These are phyloP conservation scores for Aulostomus chinensis DNA, from an alignment of 2,797 vertebrate species.

Conservation along the genomic window DNA sequence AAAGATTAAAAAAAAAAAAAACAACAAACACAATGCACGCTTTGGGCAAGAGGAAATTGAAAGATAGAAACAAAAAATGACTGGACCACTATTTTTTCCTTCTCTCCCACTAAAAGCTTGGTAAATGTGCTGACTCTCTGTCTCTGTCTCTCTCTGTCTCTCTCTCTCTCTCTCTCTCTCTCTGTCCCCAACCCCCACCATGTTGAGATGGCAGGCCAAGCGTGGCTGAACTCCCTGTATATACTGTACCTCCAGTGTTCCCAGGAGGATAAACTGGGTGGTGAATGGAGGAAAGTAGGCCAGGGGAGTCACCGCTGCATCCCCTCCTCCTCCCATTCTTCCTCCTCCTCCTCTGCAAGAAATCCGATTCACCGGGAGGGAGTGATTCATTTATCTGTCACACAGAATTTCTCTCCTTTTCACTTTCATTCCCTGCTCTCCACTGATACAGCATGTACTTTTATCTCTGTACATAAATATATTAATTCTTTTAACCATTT, in stretches of 20 bases:
- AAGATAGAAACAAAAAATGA: slow-evolving; percentile 43
- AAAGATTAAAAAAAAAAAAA: slow-evolving; percentile 1
- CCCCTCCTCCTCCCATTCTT: slow-evolving; percentile 6
- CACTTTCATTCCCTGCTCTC: slow-evolving; percentile 41
- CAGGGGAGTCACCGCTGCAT: slow-evolving; percentile 47
- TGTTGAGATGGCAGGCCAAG: slow-evolving; percentile 68
- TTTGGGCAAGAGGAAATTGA: slow-evolving; percentile 17
- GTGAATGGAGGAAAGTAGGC: slow-evolving; percentile 72
- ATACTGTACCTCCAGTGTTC: slow-evolving; percentile 58
- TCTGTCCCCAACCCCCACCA: slow-evolving; percentile 15
- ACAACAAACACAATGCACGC: slow-evolving; percentile 3
- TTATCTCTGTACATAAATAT: slow-evolving; percentile 5
- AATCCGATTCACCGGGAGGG: slow-evolving; percentile 52
- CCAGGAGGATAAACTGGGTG: slow-evolving; percentile 53
- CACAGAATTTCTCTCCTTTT: slow-evolving; percentile 34
- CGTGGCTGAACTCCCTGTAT: slow-evolving; percentile 65
- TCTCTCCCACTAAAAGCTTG: slow-evolving; percentile 31
- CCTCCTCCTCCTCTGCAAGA: slow-evolving; percentile 19
- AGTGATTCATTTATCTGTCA: slow-evolving; percentile 61
- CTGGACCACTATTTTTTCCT: slow-evolving; percentile 20
- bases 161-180: neutral
- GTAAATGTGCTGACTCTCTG: slow-evolving; percentile 40
- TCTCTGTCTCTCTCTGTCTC: too few relatives aligned
- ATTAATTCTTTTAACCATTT: too few relatives aligned
- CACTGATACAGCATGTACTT: slow-evolving; percentile 24